Conservation (phyloP, 2,888 invertebrate genomes). For the Drosophila yooni region DNA sequence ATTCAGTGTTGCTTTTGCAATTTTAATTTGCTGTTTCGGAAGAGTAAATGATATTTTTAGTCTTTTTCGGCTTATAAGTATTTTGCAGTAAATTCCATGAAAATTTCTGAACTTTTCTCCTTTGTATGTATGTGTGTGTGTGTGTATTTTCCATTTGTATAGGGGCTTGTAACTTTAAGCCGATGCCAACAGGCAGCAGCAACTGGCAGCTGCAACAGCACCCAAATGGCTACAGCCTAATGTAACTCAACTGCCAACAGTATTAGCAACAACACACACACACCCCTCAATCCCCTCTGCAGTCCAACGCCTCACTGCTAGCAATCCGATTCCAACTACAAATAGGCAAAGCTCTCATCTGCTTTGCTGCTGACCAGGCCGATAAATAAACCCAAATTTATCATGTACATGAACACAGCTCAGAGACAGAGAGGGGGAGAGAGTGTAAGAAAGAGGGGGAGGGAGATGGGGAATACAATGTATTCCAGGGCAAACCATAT, state of each 20-base stretch:
- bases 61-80: slow-evolving; percentile 2
- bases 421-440: background rate
- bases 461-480: background rate
- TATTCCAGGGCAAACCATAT: slow-evolving; percentile 53
- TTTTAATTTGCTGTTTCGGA: background rate
- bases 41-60: background rate
- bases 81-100: background rate
- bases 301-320: background rate
- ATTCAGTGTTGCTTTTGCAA: background rate
- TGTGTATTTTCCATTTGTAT: slow-evolving; percentile 10
- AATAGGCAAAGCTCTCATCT: slow-evolving; percentile 60
- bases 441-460: background rate
- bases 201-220: slow-evolving; percentile 41
- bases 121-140: background rate
- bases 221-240: slow-evolving; percentile 42
- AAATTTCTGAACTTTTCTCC: slow-evolving; percentile 11
- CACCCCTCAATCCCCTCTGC: background rate
- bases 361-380: slow-evolving; percentile 58
- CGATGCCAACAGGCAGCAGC: slow-evolving; percentile 16
- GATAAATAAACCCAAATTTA: slow-evolving; percentile 77
- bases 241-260: slow-evolving; percentile 62
- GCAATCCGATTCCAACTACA: slow-evolving; percentile 47
- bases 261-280: slow-evolving; percentile 55
- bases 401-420: slow-evolving; percentile 65
- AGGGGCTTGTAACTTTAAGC: slow-evolving; percentile 49